Conservation (phyloP, 1,140 invertebrate genomes). For the Hyphantria cunea region DNA sequence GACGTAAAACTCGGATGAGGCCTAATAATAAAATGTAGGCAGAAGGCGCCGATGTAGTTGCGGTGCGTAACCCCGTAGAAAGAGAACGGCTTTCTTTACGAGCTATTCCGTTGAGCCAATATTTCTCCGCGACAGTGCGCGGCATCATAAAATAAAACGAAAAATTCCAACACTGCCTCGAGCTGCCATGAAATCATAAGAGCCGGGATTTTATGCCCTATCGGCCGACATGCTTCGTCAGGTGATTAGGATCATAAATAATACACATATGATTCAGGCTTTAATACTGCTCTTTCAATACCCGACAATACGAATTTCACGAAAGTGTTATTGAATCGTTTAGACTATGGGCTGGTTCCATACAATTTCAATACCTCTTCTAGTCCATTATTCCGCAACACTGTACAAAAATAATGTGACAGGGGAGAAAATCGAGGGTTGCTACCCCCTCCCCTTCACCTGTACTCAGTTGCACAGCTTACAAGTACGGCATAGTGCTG, state of each 20-base stretch:
- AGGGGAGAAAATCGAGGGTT: no score
- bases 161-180: slow-evolving; percentile 75
- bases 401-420: no score
- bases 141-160: slow-evolving; percentile 81
- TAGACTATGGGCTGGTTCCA: no score
- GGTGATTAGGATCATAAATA: slow-evolving; percentile 69
- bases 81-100: slow-evolving; percentile 78
- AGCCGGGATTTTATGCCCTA: slow-evolving; percentile 73
- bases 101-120: slow-evolving; percentile 80
- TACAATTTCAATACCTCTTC: no score
- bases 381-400: no score
- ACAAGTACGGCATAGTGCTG: no score
- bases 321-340: no score
- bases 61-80: slow-evolving; percentile 71
- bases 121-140: slow-evolving; percentile 79
- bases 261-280: slow-evolving; percentile 22
- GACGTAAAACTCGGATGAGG: slow-evolving; percentile 39
- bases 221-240: slow-evolving; percentile 58
- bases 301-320: not conserved
- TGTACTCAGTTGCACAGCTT: no score
- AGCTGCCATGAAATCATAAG: slow-evolving; percentile 79
- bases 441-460: no score
- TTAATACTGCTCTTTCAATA: slow-evolving; percentile 12
- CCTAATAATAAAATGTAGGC: slow-evolving; percentile 61
- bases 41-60: slow-evolving; percentile 52